These are phyloP conservation scores for Pollimyrus isidori DNA, from an alignment of 2,113 vertebrate species.

Conservation along the genomic window DNA sequence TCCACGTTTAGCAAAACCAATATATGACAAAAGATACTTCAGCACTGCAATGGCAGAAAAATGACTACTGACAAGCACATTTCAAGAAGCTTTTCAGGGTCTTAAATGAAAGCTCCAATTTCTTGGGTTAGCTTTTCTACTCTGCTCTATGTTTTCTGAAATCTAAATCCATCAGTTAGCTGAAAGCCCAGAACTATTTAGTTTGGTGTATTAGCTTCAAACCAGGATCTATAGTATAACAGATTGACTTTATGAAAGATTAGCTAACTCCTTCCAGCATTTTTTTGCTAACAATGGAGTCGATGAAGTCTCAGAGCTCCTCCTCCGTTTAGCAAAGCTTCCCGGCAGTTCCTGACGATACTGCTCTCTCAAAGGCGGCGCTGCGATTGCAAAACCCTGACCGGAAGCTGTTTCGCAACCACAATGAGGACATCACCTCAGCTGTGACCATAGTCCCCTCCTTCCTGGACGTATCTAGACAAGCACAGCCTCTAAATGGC, in stretches of 20 bases:
- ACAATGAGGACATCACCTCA: neutral
- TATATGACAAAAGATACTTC: neutral
- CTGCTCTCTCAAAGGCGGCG: neutral
- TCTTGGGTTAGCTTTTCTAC: neutral
- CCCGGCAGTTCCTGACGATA: neutral
- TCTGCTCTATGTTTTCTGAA: neutral
- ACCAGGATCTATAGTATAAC: neutral
- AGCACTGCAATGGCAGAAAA: neutral
- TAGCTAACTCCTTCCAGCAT: neutral
- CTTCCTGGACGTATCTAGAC: neutral
- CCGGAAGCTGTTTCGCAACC: neutral
- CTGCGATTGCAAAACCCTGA: neutral
- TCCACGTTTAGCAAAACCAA: neutral
- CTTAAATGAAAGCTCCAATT: neutral
- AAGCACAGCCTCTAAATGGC: neutral
- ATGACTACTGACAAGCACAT: neutral
- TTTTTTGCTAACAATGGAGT: neutral
- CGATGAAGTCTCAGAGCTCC: neutral
- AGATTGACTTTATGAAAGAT: neutral
- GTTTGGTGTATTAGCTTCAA: neutral
- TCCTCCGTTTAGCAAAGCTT: neutral
- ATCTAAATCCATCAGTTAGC: neutral
- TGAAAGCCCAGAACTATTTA: neutral
- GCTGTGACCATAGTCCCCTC: neutral
- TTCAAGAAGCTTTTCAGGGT: neutral